Evolutionary conservation across 2,113 vertebrate species (phyloP).

Genomic region (Regulus satrapa): DNA sequence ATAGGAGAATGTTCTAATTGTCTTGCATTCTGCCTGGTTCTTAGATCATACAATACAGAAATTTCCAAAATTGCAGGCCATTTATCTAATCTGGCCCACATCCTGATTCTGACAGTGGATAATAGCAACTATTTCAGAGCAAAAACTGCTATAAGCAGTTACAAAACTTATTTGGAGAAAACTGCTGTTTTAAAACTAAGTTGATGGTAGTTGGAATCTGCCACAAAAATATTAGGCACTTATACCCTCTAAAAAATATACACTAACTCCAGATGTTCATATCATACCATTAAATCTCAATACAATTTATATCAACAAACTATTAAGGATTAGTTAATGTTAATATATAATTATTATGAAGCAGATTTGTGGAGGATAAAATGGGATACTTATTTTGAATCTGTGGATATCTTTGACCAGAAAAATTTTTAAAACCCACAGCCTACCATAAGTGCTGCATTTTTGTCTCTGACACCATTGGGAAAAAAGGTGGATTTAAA

Average conservation of each 20-base stretch:
- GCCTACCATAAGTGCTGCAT: slow-evolving; percentile 77
- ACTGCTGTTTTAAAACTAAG: not conserved
- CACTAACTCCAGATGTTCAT: not conserved
- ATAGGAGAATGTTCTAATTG: not conserved
- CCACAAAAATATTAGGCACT: not conserved
- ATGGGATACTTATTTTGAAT: not conserved
- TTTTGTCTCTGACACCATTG: slow-evolving; percentile 77
- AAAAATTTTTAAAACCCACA: not conserved
- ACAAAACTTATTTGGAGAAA: not conserved
- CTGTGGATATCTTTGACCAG: not conserved
- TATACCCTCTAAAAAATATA: not conserved
- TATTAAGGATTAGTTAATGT: not conserved
- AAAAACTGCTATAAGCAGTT: not conserved
- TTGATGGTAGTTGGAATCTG: not conserved
- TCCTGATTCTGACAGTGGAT: not conserved
- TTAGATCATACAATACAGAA: not conserved
- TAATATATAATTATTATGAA: not conserved
- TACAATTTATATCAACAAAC: not conserved
- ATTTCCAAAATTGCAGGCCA: not conserved
- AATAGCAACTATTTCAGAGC: not conserved
- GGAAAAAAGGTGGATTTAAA: slow-evolving; percentile 85
- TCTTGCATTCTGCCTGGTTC: not conserved
- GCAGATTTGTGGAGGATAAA: not conserved
- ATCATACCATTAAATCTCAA: not conserved
- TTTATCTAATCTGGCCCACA: not conserved